These are phyloP conservation scores for Zaprionus kolodkinae DNA, from an alignment of 1,140 invertebrate species.

Conservation along the genomic window DNA sequence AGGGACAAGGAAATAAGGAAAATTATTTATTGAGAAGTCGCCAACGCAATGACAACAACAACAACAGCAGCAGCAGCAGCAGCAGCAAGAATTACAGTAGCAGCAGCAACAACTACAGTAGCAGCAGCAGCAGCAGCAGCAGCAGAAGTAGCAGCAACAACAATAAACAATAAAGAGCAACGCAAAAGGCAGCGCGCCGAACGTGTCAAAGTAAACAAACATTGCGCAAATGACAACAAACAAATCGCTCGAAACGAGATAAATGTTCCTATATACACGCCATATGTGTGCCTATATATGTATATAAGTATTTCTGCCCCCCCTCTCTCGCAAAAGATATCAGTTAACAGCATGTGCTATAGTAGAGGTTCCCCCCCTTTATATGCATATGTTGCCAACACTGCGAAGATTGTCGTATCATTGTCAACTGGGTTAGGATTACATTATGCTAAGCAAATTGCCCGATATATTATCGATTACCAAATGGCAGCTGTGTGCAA, in stretches of 20 bases:
- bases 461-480: not conserved
- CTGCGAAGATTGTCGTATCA: not conserved
- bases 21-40: conserved; percentile 58
- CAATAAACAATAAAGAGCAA: conserved; percentile 19
- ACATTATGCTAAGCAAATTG: not conserved
- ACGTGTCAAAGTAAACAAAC: conserved; percentile 71
- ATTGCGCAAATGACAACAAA: conserved; percentile 47
- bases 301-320: not conserved
- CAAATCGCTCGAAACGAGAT: conserved; percentile 29
- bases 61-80: not conserved
- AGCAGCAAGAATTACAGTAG: conserved; percentile 14
- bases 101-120: conserved; percentile 17
- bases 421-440: not conserved
- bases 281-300: not conserved
- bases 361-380: not conserved
- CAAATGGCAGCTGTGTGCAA: not conserved
- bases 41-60: conserved; percentile 34
- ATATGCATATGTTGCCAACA: too few relatives aligned
- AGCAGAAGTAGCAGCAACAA: not conserved
- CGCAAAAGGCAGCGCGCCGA: conserved; percentile 18
- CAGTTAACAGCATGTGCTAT: not conserved
- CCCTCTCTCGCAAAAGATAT: not conserved
- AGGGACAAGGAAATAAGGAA: conserved; percentile 53
- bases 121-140: not conserved
- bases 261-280: not conserved